phyloP scores from a whole-genome alignment of 2,797 vertebrate species.

The Merluccius polli region DNA sequence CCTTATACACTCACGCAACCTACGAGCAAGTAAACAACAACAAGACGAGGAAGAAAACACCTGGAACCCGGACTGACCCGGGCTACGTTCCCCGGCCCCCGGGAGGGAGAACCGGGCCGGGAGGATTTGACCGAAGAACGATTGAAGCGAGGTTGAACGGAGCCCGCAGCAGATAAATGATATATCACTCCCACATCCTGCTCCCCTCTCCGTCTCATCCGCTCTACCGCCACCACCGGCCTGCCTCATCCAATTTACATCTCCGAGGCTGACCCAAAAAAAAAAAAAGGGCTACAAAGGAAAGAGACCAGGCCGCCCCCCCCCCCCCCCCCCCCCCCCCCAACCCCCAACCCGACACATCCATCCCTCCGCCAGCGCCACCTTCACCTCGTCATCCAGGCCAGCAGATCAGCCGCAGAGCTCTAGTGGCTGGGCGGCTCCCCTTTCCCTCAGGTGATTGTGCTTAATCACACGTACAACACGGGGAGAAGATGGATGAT shows the following conservation, averaged over 20 bases:
- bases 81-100: constrained; percentile 4
- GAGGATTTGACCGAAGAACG: constrained; percentile 36
- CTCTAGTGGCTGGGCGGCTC: constrained; percentile 29
- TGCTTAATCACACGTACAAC: constrained; percentile 48
- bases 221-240: constrained; percentile 29
- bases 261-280: constrained; percentile 55
- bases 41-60: too few relatives aligned
- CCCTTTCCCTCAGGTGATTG: constrained; percentile 54
- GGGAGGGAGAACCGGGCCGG: constrained; percentile 56
- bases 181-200: constrained; percentile 54
- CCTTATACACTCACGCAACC: too few relatives aligned
- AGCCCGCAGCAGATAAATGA: constrained; percentile 55
- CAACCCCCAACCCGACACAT: too few relatives aligned
- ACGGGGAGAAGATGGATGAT: constrained; percentile 34
- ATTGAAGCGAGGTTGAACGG: constrained; percentile 4
- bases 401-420: constrained; percentile 1
- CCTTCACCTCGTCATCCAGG: constrained; percentile 27
- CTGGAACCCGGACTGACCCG: too few relatives aligned
- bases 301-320: constrained; percentile 5
- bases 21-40: too few relatives aligned
- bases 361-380: constrained; percentile 30
- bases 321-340: too few relatives aligned
- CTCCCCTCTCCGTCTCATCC: constrained; percentile 42
- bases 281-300: constrained; percentile 33
- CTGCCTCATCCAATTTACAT: constrained; percentile 48